These are phyloP conservation scores for Myocastor coypus DNA, from an alignment of 2,113 vertebrate genomes.

Conservation along the genomic window DNA sequence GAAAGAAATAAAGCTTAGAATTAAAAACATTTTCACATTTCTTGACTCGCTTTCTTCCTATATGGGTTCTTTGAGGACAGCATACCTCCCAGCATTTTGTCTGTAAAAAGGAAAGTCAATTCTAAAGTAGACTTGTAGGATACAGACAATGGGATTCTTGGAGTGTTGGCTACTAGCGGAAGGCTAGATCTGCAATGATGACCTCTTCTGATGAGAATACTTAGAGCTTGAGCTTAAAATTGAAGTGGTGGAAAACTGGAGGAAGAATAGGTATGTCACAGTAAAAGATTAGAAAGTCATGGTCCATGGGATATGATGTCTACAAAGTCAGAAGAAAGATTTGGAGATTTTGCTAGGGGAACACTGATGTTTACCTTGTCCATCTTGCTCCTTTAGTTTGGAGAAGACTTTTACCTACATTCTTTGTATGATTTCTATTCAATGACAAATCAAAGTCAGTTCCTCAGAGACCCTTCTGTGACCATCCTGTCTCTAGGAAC, in stretches of 20 bases:
- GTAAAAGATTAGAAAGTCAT: background rate
- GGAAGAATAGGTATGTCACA: background rate
- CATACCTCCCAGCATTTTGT: background rate
- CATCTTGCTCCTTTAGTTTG: background rate
- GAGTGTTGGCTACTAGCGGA: background rate
- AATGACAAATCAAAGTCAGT: background rate
- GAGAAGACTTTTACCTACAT: background rate
- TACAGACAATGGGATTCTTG: background rate
- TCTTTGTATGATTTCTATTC: background rate
- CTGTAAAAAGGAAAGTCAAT: background rate
- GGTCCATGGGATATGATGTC: background rate
- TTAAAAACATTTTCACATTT: background rate
- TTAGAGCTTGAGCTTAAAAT: background rate
- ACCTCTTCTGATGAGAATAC: background rate
- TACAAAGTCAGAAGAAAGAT: background rate
- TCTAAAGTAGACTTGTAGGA: background rate
- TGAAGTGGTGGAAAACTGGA: background rate
- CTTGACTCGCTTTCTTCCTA: background rate
- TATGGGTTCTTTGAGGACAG: background rate
- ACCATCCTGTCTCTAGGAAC: background rate
- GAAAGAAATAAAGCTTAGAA: background rate
- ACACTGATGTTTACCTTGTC: background rate
- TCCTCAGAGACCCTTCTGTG: background rate
- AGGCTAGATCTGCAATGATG: background rate
- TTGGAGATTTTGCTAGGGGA: background rate